Base-by-base conservation (phyloP, 2,888 invertebrate species). In the Syrista parreyssii region DNA sequence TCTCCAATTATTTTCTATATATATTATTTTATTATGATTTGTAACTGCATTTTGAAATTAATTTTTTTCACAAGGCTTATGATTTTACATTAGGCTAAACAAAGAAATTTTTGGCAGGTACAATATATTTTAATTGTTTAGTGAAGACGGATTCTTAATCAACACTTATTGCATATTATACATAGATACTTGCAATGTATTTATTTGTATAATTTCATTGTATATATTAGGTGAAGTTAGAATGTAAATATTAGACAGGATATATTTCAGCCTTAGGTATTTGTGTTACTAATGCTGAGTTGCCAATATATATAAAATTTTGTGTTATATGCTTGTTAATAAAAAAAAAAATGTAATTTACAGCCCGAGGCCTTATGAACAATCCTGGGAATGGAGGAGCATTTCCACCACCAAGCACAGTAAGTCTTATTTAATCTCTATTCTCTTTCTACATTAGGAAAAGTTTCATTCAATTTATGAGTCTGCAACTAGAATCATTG, bases 391-490 rank as follows among this genome's bases (percentile, higher is more conserved):
- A 71, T 71, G 33, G 33, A 35, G 74, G 31, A 12, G 31, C 74
- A 23, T 74, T 74, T 34, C 74, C 30, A 34, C 30, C 74, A 30
- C 80, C 79, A 79, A 80, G 40, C 76, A 35, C 79, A 72, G 84
- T 84, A 84, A 84, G 84, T 84, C 76, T 73, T 68, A 12, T 55
- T 69, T 31, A 72, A 69, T 31, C 36, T 15, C 12, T 71, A 12
- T 11, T 30, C 12, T 69, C 4, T 71, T 31, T 71, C 71, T 71
- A 71, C 3, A 71, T 71, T 71, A 71, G 71, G 23, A 31, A 71
- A 15, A 71, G 71, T 71, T 33, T 71, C 3, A 6, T 12, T 32
- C 9, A 71, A 33, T 71, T 71, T 71, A 71, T 32, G 32, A 71
- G 71, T 71, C 12, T 71, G 12, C 15, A 71, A 55, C 23, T 55